Evolutionary conservation across 2,888 invertebrate species (phyloP), one percentile per base, ranked within the genome.

Genomic region (Diarsia brunnea): DNA sequence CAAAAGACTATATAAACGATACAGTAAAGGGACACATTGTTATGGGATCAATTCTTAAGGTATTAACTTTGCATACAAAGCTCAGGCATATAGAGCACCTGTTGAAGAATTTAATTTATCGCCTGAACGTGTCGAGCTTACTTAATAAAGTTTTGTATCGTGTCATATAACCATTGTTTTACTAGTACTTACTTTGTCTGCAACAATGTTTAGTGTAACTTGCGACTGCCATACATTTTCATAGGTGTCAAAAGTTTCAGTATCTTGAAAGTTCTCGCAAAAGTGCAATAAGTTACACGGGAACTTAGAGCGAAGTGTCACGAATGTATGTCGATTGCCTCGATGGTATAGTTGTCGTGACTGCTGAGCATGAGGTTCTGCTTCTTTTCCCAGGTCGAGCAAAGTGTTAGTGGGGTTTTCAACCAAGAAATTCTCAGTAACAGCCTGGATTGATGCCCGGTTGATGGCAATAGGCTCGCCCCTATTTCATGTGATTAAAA

Each of bases 91-190:
- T 66, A 74, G 58, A 74, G 63, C 75, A 78, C 61, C 67, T 74
- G 55, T 64, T 72, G 61, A 81, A 83, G 73, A 64, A 66, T 66
- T 14, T 78, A 73, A 69, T 76, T 85, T 84, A 84, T 79, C 66
- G 66, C 47, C 27, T 27, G 45, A 66, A 70, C 79, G 86, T 86
- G 86, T 73, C 68, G 47, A 53, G 70, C 82, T 79, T 85, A 78
- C 72, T 69, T 53, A 81, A 76, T 69, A 78, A 67, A 24, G 49
- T 67, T 24, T 55, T 53, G 38, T 47, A 55, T 63, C 14, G 1
- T 31, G 16, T 31, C 38, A n/a, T 58, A 24, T 66, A 58, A 55
- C 61, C 63, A 78, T 49, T 64, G 78, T 67, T 73, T 49, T 24
- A 19, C 21, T 45, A 0, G 31, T n/a, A 38, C 38, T 60, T 45